Evolutionary conservation across 1,140 invertebrate genomes (phyloP).

Genomic region (Cyphomyrmex costatus): DNA sequence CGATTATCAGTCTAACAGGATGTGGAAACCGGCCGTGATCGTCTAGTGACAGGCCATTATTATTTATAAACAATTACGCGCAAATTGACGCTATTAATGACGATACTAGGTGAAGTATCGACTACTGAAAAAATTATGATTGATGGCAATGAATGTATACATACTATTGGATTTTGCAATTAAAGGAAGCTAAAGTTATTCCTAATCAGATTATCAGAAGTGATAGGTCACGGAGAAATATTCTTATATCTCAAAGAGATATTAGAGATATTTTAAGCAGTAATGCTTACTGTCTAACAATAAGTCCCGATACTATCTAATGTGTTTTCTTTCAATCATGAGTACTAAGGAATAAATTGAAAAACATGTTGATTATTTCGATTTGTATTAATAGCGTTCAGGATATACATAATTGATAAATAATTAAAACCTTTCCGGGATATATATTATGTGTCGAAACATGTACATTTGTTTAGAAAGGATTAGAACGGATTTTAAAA

Average conservation of each 20-base stretch:
- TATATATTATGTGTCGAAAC: not conserved
- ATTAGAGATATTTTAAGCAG: not conserved
- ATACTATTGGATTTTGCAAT: not conserved
- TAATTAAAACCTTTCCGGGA: conserved; percentile 8
- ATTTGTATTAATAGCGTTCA: conserved; percentile 16
- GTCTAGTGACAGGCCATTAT: conserved; percentile 42
- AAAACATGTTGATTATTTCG: not conserved
- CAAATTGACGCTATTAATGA: conserved; percentile 10
- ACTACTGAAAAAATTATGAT: conserved; percentile 29
- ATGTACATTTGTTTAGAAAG: not conserved
- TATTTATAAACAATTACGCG: conserved; percentile 31
- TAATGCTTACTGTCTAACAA: not conserved
- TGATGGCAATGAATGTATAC: not conserved
- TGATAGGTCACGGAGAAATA: conserved; percentile 22
- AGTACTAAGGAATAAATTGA: conserved; percentile 26
- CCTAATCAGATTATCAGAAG: conserved; percentile 15
- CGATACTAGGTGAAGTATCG: conserved; percentile 16
- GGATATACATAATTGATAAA: conserved; percentile 21
- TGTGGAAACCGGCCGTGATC: conserved; percentile 54
- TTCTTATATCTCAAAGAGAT: not conserved
- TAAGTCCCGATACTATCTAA: not conserved
- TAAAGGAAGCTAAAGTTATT: not conserved
- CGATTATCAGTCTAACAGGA: conserved; percentile 64
- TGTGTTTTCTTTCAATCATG: not conserved
- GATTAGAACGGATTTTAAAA: not conserved